These are phyloP conservation scores for Branchellion lobata DNA, from an alignment of 2,888 invertebrate genomes.

Conservation along the genomic window DNA sequence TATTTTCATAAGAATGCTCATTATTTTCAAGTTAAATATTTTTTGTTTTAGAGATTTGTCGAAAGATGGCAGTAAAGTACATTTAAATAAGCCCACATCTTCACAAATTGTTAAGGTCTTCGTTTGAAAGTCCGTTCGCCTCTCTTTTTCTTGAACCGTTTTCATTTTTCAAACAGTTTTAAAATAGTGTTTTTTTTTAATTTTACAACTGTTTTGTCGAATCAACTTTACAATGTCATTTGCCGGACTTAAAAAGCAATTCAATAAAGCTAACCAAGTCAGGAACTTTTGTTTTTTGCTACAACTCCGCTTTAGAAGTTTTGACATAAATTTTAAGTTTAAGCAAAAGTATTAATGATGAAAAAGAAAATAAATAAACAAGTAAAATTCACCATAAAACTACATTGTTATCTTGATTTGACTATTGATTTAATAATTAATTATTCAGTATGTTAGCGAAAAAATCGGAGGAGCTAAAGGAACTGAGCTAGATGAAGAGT, in stretches of 20 bases:
- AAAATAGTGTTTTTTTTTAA: not conserved
- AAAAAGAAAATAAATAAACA: too few species aligned
- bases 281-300: too few species aligned
- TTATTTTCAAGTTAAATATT: not conserved
- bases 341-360: too few species aligned
- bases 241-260: slow-evolving; percentile 45
- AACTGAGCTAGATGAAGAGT: slow-evolving; percentile 96
- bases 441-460: slow-evolving; percentile 91
- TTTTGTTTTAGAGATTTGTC: not conserved
- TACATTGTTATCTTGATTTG: too few species aligned
- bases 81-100: not conserved
- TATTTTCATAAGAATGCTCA: not conserved
- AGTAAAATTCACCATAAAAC: too few species aligned
- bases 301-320: too few species aligned
- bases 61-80: not conserved
- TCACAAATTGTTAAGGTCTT: not conserved
- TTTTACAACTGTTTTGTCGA: not conserved
- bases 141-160: not conserved
- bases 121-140: not conserved
- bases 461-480: slow-evolving; percentile 99
- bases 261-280: slow-evolving; percentile 46
- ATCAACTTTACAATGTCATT: slow-evolving; percentile 37
- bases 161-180: not conserved
- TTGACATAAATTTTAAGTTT: too few species aligned
- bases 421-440: too few species aligned